phyloP scores from a whole-genome alignment of 1,140 invertebrate species.

The Ostrea denselamellosa region DNA sequence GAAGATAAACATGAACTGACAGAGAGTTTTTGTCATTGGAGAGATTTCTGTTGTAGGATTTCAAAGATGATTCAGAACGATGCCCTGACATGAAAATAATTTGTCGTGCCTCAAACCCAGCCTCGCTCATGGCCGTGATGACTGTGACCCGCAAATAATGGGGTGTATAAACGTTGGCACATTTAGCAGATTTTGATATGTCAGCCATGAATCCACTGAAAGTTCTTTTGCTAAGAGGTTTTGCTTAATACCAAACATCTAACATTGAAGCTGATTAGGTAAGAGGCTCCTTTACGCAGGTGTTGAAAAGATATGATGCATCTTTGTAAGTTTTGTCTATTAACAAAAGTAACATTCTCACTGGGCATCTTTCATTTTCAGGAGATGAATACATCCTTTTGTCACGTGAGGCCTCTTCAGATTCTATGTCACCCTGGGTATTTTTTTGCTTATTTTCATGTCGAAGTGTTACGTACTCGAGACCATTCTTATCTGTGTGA shows the following conservation, averaged over 20 bases:
- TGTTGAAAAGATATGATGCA: not conserved
- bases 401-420: not conserved
- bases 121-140: not conserved
- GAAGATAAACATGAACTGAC: no score
- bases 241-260: not conserved
- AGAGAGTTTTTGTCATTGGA: no score
- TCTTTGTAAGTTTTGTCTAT: not conserved
- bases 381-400: slow-evolving; percentile 38
- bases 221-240: not conserved
- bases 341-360: not conserved
- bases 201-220: not conserved
- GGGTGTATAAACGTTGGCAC: not conserved
- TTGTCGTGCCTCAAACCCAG: not conserved
- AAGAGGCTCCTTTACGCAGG: not conserved
- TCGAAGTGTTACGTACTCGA: slow-evolving; percentile 37
- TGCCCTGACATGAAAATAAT: not conserved
- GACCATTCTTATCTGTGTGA: not conserved
- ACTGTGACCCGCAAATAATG: not conserved
- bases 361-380: not conserved
- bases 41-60: no score
- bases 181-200: not conserved
- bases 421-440: not conserved
- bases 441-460: slow-evolving; percentile 47
- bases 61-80: no score
- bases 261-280: not conserved